Evolutionary conservation across 1,140 invertebrate species (phyloP).

Genomic region (Maniola jurtina): DNA sequence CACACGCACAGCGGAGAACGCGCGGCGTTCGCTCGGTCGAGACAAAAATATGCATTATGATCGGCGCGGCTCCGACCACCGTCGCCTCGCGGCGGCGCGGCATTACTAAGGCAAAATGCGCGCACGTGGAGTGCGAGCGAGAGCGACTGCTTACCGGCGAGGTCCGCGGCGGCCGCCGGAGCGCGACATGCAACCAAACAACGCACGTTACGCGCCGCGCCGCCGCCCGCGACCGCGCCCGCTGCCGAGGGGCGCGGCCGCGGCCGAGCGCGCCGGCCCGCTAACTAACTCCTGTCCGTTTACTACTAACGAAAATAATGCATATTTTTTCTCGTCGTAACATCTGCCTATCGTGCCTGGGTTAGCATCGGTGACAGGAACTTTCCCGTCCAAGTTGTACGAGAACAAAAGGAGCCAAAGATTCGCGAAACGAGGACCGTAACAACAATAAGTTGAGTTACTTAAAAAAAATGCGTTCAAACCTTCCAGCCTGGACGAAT

Average conservation of each 20-base stretch:
- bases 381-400: background rate
- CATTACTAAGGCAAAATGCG: slow-evolving; percentile 71
- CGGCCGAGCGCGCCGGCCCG: background rate
- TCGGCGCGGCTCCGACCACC: slow-evolving; percentile 29
- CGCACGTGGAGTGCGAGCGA: slow-evolving; percentile 37
- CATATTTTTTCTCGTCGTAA: slow-evolving; percentile 60
- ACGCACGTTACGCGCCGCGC: slow-evolving; percentile 40
- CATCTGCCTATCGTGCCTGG: slow-evolving; percentile 9
- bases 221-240: no score
- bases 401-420: no score
- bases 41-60: slow-evolving; percentile 65
- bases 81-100: slow-evolving; percentile 30
- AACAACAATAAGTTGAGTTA: no score
- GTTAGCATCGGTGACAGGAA: slow-evolving; percentile 4
- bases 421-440: no score
- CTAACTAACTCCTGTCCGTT: background rate
- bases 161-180: slow-evolving; percentile 36
- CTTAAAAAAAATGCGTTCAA: no score
- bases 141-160: slow-evolving; percentile 54
- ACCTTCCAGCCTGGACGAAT: no score
- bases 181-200: slow-evolving; percentile 59
- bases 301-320: slow-evolving; percentile 45
- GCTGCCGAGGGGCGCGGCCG: background rate
- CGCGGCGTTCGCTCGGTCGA: slow-evolving; percentile 33
- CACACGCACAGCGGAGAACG: slow-evolving; percentile 16